Base-by-base conservation (phyloP, 2,113 vertebrate genomes). In the Oxyura jamaicensis region DNA sequence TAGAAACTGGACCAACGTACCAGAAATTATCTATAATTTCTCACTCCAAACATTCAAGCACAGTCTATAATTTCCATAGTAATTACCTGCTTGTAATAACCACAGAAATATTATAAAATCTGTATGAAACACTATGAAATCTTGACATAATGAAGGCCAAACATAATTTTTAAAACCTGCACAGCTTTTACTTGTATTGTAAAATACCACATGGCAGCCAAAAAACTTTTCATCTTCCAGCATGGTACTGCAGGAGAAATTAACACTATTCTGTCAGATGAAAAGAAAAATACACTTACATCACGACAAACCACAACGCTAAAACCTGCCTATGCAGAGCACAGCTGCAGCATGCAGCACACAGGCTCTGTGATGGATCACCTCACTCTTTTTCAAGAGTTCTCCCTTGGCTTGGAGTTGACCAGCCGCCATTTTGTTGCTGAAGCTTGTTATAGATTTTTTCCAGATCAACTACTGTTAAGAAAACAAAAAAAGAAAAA, bases 21-120 rank as follows among this genome's bases (percentile, higher is more conserved):
- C 48, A 94, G 80, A 93, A 91, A 96, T 96, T 91, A 92, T 89
- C 75, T 76, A 78, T 96, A 96, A 97, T 96, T 95, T 96, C 86
- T 97, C 84, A 91, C 67, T 91, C 83, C 79, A 92, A 96, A 97
- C 62, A 96, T 78, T 86, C 83, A 94, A 94, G 91, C 53, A 53
- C 62, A 88, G 85, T n/a, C 89, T 97, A 68, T 96, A 93, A 97
- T 96, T 97, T 97, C 89, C 93, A 96, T 97, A 94, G 90, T 93
- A 97, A 97, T 96, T 90, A 73, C 52, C 86, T 95, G 93, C 59
- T 92, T 82, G 50, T 91, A 90, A 91, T 94, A 97, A 74, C 39
- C 25, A 81, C 39, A 67, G 86, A 96, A 96, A 94, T 91, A 95
- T 83, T 77, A 90, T 62, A 86, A 93, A 83, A 79, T 91, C 41